These are phyloP conservation scores for Theristicus caerulescens DNA, from an alignment of 2,113 vertebrate species.

Conservation along the genomic window DNA sequence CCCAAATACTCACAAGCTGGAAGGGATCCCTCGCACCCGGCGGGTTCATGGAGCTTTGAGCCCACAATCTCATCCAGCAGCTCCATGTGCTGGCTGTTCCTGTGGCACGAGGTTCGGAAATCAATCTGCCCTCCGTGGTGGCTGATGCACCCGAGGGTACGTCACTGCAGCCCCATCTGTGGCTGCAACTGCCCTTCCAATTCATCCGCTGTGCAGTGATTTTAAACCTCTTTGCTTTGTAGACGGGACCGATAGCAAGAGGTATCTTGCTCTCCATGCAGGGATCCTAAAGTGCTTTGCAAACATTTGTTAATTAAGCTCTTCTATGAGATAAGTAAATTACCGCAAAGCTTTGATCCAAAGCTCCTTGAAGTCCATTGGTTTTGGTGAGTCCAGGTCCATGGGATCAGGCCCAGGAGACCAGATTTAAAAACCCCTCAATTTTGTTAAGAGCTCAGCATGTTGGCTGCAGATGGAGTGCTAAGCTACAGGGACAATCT, in stretches of 20 bases:
- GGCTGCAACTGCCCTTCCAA: background rate
- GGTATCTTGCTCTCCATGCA: background rate
- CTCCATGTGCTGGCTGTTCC: rapidly evolving
- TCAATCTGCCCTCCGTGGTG: rapidly evolving
- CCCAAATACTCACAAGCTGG: background rate
- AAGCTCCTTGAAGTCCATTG: conserved; percentile 30
- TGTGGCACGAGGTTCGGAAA: rapidly evolving
- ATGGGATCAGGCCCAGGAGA: conserved; percentile 4
- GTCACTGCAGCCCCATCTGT: rapidly evolving
- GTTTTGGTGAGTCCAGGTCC: background rate
- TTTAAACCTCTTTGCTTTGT: background rate
- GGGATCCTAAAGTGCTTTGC: conserved; percentile 29
- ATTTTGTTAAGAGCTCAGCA: conserved; percentile 47
- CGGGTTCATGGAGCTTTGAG: rapidly evolving
- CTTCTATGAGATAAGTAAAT: conserved; percentile 42
- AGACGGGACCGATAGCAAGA: background rate
- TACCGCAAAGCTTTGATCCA: conserved; percentile 1
- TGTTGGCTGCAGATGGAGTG: conserved; percentile 1
- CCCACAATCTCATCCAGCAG: rapidly evolving
- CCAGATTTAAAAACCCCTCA: background rate
- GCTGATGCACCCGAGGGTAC: rapidly evolving
- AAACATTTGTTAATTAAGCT: conserved; percentile 57
- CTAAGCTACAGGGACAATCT: conserved; percentile 29
- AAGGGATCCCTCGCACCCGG: background rate
- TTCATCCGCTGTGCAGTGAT: background rate